These are phyloP conservation scores for Eurystomus gularis DNA, from an alignment of 2,113 vertebrate genomes.

Conservation along the genomic window DNA sequence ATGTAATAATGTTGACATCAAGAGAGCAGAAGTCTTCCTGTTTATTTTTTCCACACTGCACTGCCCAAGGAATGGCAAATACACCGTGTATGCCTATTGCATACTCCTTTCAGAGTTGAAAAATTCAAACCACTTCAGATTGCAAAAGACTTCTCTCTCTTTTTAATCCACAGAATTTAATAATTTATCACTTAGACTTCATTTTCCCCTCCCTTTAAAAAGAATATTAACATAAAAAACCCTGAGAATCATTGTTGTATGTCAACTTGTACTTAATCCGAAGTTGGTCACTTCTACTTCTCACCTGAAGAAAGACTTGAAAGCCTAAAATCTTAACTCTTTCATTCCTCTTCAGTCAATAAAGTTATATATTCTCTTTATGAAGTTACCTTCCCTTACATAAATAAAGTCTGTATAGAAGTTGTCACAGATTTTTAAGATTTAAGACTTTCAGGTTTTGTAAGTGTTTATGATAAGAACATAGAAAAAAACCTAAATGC, in stretches of 20 bases:
- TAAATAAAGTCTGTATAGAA: background rate
- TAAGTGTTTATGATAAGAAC: background rate
- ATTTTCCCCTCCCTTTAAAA: background rate
- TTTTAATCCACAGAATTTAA: background rate
- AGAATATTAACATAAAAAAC: background rate
- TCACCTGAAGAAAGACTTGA: background rate
- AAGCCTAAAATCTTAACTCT: background rate
- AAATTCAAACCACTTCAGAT: background rate
- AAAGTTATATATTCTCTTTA: background rate
- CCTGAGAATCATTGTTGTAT: rapidly evolving
- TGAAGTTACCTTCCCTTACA: background rate
- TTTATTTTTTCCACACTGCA: background rate
- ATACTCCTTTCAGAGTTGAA: background rate
- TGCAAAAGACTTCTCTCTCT: background rate
- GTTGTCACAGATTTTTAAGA: background rate
- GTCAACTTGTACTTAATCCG: background rate
- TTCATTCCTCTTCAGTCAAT: background rate
- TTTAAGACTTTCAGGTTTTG: background rate
- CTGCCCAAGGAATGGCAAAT: background rate
- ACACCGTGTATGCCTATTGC: too few species aligned
- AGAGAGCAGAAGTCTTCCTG: background rate
- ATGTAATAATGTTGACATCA: background rate
- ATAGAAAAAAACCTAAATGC: background rate
- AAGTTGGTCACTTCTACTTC: background rate
- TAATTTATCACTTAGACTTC: background rate